A percentile compares a stretch with the other conserved stretches of the same genome.
These are phyloP conservation scores for Eremophila alpestris DNA, from an alignment of 2,797 vertebrate species.

Conservation along the genomic window DNA sequence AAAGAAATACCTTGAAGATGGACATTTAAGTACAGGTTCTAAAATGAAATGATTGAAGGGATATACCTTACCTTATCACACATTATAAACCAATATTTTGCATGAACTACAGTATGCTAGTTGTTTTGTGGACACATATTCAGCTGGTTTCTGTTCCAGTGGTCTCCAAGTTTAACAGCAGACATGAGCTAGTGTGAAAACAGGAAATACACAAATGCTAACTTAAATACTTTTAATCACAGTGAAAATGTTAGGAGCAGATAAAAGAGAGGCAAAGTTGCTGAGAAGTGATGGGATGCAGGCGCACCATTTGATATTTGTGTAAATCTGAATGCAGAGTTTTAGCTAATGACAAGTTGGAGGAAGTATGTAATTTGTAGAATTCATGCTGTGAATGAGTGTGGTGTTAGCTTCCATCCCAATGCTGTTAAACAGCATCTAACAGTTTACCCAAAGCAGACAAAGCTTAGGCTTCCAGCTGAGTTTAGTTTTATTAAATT, in stretches of 20 bases:
- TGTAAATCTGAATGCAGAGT: not conserved
- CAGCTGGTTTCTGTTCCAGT: not conserved
- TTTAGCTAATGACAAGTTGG: not conserved
- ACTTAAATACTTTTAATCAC: not conserved
- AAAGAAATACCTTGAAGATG: not conserved
- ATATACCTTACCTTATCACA: not conserved
- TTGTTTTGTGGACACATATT: not conserved
- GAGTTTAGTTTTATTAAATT: not conserved
- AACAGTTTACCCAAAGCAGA: not conserved
- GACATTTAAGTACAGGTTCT: not conserved
- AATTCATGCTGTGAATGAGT: not conserved
- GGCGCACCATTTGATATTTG: not conserved
- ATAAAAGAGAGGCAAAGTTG: not conserved
- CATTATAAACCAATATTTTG: not conserved
- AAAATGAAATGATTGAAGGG: not conserved
- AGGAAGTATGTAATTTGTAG: not conserved
- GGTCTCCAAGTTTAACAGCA: not conserved
- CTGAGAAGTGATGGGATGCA: not conserved
- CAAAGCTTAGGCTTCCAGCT: not conserved
- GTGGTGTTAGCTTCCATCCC: not conserved
- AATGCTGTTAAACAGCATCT: not conserved
- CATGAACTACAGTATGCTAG: not conserved
- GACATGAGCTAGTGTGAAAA: not conserved
- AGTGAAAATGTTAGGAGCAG: not conserved
- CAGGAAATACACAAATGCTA: not conserved